These are phyloP conservation scores for Buathra laborator DNA, from an alignment of 2,888 invertebrate genomes.

Conservation along the genomic window DNA sequence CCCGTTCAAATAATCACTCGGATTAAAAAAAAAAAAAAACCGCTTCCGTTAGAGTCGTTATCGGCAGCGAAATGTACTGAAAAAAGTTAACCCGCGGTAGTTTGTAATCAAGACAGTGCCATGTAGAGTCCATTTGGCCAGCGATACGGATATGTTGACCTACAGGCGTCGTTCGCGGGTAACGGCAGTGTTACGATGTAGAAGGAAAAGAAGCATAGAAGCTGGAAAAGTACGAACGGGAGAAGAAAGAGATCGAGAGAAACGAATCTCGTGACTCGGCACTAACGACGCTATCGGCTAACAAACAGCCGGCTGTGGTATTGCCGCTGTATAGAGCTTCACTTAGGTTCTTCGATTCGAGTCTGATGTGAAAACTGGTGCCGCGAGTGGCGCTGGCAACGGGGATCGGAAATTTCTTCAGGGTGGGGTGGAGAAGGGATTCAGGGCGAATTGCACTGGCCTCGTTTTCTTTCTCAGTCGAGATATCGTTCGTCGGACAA, in stretches of 20 bases:
- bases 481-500: constrained; percentile 40
- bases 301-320: constrained; percentile 29
- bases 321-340: constrained; percentile 14
- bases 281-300: constrained; percentile 56
- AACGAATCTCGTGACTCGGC: constrained; percentile 55
- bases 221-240: not conserved
- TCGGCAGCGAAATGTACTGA: not conserved
- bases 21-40: not conserved
- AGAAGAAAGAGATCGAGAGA: constrained; percentile 41
- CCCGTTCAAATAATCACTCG: not conserved
- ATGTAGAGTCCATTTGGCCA: constrained; percentile 48
- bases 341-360: constrained; percentile 44
- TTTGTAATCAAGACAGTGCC: constrained; percentile 6
- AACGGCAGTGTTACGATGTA: constrained; percentile 27
- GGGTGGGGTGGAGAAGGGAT: not conserved
- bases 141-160: constrained; percentile 27
- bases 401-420: constrained; percentile 43
- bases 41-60: not conserved
- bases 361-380: constrained; percentile 46
- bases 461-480: constrained; percentile 25
- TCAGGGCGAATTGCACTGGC: constrained; percentile 39
- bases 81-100: constrained; percentile 2
- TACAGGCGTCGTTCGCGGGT: not conserved
- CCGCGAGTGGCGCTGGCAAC: constrained; percentile 50
- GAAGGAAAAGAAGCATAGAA: constrained; percentile 10